Evolutionary conservation across 1,140 invertebrate genomes (phyloP), one percentile per base, ranked within the genome.

Genomic region (Lepidotrigona ventralis): DNA sequence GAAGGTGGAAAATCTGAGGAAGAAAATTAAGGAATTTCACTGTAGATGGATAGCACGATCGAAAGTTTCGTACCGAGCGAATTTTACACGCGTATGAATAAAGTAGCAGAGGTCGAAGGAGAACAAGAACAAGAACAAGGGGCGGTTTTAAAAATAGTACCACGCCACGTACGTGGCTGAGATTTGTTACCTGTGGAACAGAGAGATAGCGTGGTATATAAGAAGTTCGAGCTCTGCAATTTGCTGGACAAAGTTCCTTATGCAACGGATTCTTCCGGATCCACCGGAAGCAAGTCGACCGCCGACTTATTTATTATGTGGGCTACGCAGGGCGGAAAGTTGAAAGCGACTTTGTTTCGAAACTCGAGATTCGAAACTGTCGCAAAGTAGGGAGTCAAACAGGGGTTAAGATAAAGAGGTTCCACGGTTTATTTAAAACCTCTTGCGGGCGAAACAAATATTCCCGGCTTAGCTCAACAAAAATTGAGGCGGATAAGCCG

Each of bases 141-240:
- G 14, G 39, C 3, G 0, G 39, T n/a, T 69, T 39, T 69, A 1
- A 14, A 46, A 69, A 21, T 46, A 12, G 12, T n/a, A 8, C 39
- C 39, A 5, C 29, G 46, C 11, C 14, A 53, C 53, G 17, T 60
- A 60, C n/a, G 23, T 23, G 23, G 2, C 9, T 2, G n/a, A 71
- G 46, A 71, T 14, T 71, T 71, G 23, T 53, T 71, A 56, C 33
- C 53, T 11, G 53, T n/a, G 12, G 4, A 56, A 26, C 51, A 26
- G 53, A 17, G 33, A 33, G 33, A 33, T 33, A 2, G 56, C 11
- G 3, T 14, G 3, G 21, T 58, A 9, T 58, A 33, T 29, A 51
- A n/a, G 54, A 74, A 71, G 63, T 72, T 77, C 58, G 51, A 83
- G 51, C 54, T 85, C 72, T 83, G 53, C 46, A 39, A 80, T 66